phyloP scores from a whole-genome alignment of 2,888 invertebrate genomes.

The Alloplasta piceator region DNA sequence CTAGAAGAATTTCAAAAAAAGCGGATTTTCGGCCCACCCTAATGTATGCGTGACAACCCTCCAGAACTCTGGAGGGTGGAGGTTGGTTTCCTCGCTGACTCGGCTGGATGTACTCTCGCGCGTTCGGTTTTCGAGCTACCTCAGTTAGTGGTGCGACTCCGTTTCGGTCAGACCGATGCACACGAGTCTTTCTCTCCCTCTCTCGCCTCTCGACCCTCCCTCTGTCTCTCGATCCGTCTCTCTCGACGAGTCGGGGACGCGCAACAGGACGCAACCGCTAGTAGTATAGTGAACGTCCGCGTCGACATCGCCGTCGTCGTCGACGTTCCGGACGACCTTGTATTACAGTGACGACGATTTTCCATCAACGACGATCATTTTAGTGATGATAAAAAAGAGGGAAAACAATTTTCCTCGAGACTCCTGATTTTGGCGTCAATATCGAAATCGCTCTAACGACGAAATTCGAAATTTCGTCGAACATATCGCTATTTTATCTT shows the following conservation, averaged over 20 bases:
- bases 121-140: conserved; percentile 57
- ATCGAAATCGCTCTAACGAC: conserved; percentile 61
- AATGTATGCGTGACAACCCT: conserved; percentile 40
- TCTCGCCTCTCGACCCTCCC: too few relatives aligned
- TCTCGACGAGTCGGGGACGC: conserved; percentile 51
- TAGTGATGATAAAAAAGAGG: conserved; percentile 37
- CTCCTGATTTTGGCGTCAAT: conserved; percentile 35
- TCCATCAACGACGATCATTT: conserved; percentile 22
- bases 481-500: conserved; percentile 36
- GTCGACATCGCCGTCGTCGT: conserved; percentile 19
- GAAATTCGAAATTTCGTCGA: conserved; percentile 10
- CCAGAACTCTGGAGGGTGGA: conserved; percentile 47
- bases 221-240: conserved; percentile 1
- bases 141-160: conserved; percentile 82
- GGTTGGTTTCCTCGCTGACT: conserved; percentile 54
- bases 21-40: too few relatives aligned
- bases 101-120: conserved; percentile 42
- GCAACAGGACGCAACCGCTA: conserved; percentile 65
- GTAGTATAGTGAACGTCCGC: conserved; percentile 19
- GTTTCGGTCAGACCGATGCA: conserved; percentile 76
- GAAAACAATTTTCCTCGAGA: neutral
- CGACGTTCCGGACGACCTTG: conserved; percentile 2
- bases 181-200: conserved; percentile 12
- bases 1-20: too few relatives aligned
- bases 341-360: conserved; percentile 28